These are phyloP conservation scores for Pachycephus smyrnensis DNA, from an alignment of 2,888 invertebrate species.

Conservation along the genomic window DNA sequence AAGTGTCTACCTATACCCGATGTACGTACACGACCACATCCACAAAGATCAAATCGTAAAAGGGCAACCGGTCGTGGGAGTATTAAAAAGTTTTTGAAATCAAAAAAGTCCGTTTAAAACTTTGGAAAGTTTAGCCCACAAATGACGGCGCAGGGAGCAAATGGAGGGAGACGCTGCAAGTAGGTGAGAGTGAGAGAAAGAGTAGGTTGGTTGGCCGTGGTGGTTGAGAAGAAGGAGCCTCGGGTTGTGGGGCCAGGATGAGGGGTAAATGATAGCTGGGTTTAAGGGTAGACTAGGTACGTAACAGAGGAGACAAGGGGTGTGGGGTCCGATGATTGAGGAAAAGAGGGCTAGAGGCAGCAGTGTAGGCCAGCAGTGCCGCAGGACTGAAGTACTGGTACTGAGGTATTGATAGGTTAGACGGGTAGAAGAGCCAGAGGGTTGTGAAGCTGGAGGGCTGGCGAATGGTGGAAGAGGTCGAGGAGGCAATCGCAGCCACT, in stretches of 20 bases:
- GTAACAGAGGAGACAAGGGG: background rate
- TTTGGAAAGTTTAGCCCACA: constrained; percentile 9
- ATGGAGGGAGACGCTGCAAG: background rate
- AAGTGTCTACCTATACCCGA: background rate
- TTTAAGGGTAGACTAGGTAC: background rate
- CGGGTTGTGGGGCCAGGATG: background rate
- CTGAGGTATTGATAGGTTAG: background rate
- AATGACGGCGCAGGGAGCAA: background rate
- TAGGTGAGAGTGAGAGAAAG: background rate
- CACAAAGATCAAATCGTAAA: background rate
- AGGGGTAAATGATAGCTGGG: background rate
- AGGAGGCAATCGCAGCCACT: background rate
- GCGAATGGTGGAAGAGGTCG: background rate
- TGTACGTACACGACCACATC: background rate
- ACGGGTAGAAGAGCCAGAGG: background rate
- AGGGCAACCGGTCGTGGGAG: constrained; percentile 6
- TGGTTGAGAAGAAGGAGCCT: background rate
- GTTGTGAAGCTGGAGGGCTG: background rate
- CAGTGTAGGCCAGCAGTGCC: background rate
- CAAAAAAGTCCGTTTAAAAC: constrained; percentile 13
- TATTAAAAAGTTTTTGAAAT: constrained; percentile 26
- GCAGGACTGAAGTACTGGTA: background rate
- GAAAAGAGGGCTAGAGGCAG: background rate
- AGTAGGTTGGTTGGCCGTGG: background rate
- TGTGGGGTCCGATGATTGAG: background rate